These are phyloP conservation scores for honey bee (Apis mellifera) DNA, from an alignment of 1,140 invertebrate species.

Conservation along the genomic window DNA sequence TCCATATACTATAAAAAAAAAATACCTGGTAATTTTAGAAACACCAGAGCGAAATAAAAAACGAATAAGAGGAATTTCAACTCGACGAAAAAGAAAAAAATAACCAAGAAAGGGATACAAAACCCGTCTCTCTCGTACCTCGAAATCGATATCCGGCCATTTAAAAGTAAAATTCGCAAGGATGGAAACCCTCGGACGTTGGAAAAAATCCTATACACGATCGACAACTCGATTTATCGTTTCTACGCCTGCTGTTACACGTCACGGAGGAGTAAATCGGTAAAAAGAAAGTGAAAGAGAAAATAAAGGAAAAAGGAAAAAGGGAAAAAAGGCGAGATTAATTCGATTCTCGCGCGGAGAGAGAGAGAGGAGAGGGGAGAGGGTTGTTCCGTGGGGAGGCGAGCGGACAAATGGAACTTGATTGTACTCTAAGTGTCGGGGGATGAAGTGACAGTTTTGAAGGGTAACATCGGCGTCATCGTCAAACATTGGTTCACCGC, in stretches of 20 bases:
- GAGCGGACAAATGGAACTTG: conserved; percentile 62
- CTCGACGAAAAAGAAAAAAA: background rate
- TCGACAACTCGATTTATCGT: conserved; percentile 20
- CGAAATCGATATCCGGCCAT: conserved; percentile 2
- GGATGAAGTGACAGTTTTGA: conserved; percentile 66
- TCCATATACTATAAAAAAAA: too few species aligned
- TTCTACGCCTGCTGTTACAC: background rate
- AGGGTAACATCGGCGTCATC: conserved; percentile 66
- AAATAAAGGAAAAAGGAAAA: background rate
- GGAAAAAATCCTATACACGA: conserved; percentile 9
- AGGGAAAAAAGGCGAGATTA: conserved; percentile 33
- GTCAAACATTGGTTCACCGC: conserved; percentile 66
- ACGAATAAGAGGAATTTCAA: too few species aligned
- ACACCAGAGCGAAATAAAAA: too few species aligned
- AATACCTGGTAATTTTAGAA: too few species aligned
- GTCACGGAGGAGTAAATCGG: background rate
- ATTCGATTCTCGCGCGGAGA: conserved; percentile 55
- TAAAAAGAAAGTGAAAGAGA: background rate
- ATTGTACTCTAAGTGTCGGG: conserved; percentile 63
- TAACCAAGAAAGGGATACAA: background rate
- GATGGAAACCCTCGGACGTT: background rate
- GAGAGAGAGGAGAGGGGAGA: conserved; percentile 3
- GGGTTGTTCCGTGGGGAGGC: conserved; percentile 15
- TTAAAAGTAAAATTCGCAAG: conserved; percentile 10
- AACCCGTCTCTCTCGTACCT: background rate